Evolutionary conservation across 2,888 invertebrate genomes (phyloP), one percentile per base, ranked within the genome.

Genomic region (Gari tellinella): DNA sequence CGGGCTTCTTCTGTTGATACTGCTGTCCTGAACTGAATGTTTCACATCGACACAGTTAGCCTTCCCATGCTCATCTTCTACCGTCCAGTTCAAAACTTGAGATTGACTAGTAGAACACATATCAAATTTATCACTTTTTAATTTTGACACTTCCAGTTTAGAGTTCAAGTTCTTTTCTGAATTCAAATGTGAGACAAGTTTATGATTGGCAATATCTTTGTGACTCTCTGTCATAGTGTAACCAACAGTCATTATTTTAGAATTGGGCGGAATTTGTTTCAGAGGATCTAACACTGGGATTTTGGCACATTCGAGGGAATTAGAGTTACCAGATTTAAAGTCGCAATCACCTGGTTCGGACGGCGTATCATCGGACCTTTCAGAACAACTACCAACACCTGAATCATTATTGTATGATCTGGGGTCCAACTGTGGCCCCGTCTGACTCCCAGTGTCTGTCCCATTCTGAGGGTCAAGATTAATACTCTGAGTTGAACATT

Each of bases 391-490:
- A 19, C 89, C 88, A 7, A 89, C 81, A 58, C 89, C 89, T 23
- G 89, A 89, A 61, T 89, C 89, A 81, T 88, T 86, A 76, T 87
- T 88, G 72, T 88, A 85, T 15, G 75, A 78, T 57, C 87, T 86
- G 14, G 75, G 78, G 53, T 89, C 88, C 45, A 82, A 48, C 38
- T 81, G 76, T 41, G 79, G 78, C 43, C 76, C 84, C 12, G 82
- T 46, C 43, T 82, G 75, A 66, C 81, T 69, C 48, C 80, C 76
- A 43, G 84, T 78, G 31, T 83, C 81, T 52, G 81, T 76, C 68
- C 72, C 79, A 69, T 75, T 79, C 60, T 80, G 80, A 74, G 79
- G 64, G 70, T 84, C 84, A 52, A 80, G 72, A 51, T 82, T 79
- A 57, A 82, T 80, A 74, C 86, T 84, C 61, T 87, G 86, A 64